phyloP scores from a whole-genome alignment of 2,888 invertebrate species.

The Eurois occulta region DNA sequence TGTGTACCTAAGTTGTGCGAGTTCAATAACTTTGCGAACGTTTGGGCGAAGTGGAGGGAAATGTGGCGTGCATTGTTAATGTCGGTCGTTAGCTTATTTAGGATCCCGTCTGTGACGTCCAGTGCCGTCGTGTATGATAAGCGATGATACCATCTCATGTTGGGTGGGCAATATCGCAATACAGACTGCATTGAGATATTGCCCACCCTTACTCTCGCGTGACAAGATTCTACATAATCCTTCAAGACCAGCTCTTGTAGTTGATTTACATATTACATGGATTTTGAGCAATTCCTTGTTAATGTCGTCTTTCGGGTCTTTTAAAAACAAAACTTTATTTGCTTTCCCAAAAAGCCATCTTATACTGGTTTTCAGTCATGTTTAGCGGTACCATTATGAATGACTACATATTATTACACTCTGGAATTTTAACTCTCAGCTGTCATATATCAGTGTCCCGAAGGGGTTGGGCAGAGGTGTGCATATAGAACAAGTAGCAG shows the following conservation, averaged over 20 bases:
- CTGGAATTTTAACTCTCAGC: neutral
- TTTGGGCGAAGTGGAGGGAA: conserved; percentile 17
- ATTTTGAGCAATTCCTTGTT: neutral
- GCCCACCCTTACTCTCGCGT: neutral
- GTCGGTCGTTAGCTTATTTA: conserved; percentile 34
- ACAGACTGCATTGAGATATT: too few relatives aligned
- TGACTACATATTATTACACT: neutral
- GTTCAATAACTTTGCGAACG: conserved; percentile 50
- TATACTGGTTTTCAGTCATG: too few relatives aligned
- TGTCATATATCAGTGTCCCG: neutral
- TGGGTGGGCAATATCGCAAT: neutral
- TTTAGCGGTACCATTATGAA: neutral
- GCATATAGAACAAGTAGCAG: neutral
- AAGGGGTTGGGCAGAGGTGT: neutral
- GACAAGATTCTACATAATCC: conserved; percentile 3
- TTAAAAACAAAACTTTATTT: neutral
- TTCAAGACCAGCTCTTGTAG: neutral
- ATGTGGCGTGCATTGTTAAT: conserved; percentile 48
- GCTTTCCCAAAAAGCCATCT: too few relatives aligned
- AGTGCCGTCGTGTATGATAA: conserved; percentile 3
- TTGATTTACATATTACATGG: neutral
- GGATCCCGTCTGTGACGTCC: conserved; percentile 9
- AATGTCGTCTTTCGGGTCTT: neutral
- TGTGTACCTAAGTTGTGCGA: conserved; percentile 48
- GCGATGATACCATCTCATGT: neutral